Evolutionary conservation across 2,113 vertebrate genomes (phyloP).

Genomic region (Phaethornis superciliosus): DNA sequence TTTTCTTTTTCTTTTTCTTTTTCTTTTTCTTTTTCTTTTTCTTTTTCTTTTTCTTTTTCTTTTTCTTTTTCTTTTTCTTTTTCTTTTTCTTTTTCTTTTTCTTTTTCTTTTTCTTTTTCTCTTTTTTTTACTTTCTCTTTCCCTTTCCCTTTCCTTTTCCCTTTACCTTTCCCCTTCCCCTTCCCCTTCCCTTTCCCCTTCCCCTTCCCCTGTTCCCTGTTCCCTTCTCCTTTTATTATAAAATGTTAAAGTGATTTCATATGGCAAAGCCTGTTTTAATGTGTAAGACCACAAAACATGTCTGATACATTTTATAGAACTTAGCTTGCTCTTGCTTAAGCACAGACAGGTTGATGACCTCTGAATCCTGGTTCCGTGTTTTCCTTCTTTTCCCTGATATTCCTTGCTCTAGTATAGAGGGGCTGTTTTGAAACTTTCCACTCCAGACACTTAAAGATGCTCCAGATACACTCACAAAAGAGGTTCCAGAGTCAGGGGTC

Average conservation of each 20-base stretch:
- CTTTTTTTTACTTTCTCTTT: too few species aligned
- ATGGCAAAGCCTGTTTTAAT: background rate
- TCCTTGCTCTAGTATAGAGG: background rate
- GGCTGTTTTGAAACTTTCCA: background rate
- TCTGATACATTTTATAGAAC: background rate
- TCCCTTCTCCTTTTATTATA: background rate
- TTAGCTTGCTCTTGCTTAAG: background rate
- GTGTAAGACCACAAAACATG: too few species aligned
- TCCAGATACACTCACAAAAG: background rate
- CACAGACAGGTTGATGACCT: background rate
- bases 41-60: too few species aligned
- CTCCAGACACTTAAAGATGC: background rate
- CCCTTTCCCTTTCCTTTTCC: too few species aligned
- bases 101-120: too few species aligned
- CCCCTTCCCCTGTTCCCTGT: too few species aligned
- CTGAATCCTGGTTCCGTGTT: background rate
- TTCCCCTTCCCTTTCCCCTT: too few species aligned
- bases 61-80: too few species aligned
- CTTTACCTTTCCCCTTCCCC: too few species aligned
- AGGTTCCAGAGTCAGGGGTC: background rate
- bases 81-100: too few species aligned
- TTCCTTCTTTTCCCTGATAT: background rate
- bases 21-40: too few species aligned
- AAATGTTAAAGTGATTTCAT: background rate
- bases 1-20: too few species aligned